Conservation (phyloP, 2,113 vertebrate genomes). For the Notechis scutatus region DNA sequence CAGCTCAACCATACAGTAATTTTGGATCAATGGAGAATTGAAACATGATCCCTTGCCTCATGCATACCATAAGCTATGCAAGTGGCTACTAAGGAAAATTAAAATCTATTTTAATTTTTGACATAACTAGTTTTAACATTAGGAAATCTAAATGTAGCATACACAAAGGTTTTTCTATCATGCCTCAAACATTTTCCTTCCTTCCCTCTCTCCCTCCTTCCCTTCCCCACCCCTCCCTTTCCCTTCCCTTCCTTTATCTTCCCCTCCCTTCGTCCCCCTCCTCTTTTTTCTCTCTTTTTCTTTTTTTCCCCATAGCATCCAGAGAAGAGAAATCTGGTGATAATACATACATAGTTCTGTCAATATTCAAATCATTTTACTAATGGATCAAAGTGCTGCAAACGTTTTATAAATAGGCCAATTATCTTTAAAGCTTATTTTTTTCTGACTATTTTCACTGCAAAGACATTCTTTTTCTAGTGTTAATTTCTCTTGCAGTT, state of each 20-base stretch:
- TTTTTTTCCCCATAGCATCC: not conserved
- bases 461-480: not conserved
- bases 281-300: rapidly evolving
- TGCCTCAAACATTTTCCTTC: not conserved
- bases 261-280: rapidly evolving
- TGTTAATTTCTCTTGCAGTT: not conserved
- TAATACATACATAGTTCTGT: not conserved
- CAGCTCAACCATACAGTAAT: not conserved
- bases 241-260: too few species aligned
- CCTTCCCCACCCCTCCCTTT: too few species aligned
- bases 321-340: not conserved
- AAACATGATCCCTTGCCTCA: not conserved
- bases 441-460: not conserved
- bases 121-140: not conserved
- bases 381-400: not conserved
- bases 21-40: not conserved
- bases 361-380: not conserved
- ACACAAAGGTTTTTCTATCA: not conserved
- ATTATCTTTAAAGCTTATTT: not conserved
- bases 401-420: not conserved
- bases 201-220: not conserved
- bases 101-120: not conserved
- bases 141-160: not conserved
- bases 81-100: not conserved
- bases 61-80: not conserved